Evolutionary conservation across 2,888 invertebrate species (phyloP).

Genomic region (Metacarcinus magister): DNA sequence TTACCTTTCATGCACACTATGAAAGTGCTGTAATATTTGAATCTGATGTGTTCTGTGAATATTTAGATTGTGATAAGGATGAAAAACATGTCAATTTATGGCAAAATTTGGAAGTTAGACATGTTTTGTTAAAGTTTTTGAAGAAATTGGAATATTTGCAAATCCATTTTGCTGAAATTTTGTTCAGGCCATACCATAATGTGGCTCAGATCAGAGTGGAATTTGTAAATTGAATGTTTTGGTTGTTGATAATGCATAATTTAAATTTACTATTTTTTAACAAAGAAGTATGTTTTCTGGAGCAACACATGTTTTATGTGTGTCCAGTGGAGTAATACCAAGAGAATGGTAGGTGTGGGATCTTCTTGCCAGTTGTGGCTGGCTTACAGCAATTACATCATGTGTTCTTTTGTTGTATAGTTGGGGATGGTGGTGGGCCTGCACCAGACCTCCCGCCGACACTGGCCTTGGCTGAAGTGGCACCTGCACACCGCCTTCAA

Average conservation of each 20-base stretch:
- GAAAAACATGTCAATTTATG: not conserved
- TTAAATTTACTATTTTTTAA: not conserved
- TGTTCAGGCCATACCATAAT: not conserved
- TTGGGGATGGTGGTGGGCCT: constrained; percentile 72
- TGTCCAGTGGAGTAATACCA: not conserved
- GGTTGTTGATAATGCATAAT: not conserved
- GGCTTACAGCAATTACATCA: not conserved
- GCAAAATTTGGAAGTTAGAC: not conserved
- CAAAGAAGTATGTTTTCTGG: not conserved
- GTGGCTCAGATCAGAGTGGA: not conserved
- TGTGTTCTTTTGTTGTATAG: constrained; percentile 72
- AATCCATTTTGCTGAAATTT: not conserved
- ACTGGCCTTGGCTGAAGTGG: constrained; percentile 72
- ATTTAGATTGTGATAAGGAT: not conserved
- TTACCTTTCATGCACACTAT: not conserved
- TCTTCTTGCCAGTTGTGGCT: constrained; percentile 28
- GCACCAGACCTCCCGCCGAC: constrained; percentile 74
- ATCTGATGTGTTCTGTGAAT: not conserved
- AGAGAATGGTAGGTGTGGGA: not conserved
- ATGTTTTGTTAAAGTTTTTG: constrained; percentile 22
- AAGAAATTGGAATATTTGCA: not conserved
- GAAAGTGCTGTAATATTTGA: not conserved
- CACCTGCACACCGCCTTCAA: constrained; percentile 73
- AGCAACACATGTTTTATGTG: constrained; percentile 2
- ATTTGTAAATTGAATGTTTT: not conserved